These are phyloP conservation scores for Adelognathus sp. DNA, from an alignment of 2,888 invertebrate genomes.

Conservation along the genomic window DNA sequence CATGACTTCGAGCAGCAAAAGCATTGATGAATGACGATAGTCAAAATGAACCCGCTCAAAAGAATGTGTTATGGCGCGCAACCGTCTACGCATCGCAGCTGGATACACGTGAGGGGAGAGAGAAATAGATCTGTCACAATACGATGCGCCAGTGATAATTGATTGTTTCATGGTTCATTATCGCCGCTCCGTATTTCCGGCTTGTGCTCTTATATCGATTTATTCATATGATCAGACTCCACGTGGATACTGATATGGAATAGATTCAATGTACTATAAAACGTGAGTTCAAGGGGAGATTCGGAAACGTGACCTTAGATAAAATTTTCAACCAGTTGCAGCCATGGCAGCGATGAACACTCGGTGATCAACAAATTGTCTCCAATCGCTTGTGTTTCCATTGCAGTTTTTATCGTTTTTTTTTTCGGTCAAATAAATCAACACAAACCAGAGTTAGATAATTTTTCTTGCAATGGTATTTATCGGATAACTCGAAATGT, in stretches of 20 bases:
- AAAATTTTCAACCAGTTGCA: conserved; percentile 19
- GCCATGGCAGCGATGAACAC: background rate
- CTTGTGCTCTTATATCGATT: background rate
- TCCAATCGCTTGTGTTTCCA: background rate
- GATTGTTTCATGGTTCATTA: background rate
- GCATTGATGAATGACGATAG: background rate
- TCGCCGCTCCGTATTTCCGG: background rate
- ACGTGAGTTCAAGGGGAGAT: conserved; percentile 33
- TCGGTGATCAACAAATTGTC: background rate
- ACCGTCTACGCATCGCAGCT: too few species aligned
- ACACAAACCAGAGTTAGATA: conserved; percentile 7
- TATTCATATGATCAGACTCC: background rate
- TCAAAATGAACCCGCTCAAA: too few species aligned
- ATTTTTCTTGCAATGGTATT: background rate
- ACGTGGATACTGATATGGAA: conserved; percentile 15
- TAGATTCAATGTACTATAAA: background rate
- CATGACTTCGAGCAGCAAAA: background rate
- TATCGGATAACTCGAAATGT: background rate
- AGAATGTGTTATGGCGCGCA: too few species aligned
- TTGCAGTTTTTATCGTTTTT: background rate
- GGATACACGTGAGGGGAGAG: too few species aligned
- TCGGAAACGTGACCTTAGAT: conserved; percentile 39
- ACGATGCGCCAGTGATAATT: background rate
- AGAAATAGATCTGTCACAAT: background rate
- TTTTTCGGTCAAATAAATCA: conserved; percentile 32